phyloP scores from a whole-genome alignment of 2,888 invertebrate species.

The Stenotaenia linearis region DNA sequence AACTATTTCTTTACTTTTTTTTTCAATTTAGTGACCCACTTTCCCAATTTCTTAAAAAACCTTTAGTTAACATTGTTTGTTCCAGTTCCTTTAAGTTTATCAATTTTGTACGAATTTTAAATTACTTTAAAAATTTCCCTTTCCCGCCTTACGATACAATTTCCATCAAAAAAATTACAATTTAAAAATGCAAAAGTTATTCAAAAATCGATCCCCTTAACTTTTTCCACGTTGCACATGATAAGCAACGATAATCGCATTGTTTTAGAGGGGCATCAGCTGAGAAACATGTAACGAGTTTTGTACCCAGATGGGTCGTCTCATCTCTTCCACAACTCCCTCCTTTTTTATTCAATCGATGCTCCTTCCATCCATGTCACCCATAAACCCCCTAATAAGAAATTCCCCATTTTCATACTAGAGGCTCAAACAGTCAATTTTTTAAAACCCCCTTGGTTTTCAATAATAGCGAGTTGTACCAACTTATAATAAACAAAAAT shows the following conservation, averaged over 20 bases:
- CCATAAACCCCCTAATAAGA: neutral
- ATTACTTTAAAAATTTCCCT: too few relatives aligned
- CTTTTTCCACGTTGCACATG: neutral
- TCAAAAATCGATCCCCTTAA: neutral
- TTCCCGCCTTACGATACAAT: too few relatives aligned
- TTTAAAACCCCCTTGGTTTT: neutral
- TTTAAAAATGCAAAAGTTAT: neutral
- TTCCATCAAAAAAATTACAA: neutral
- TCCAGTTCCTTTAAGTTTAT: too few relatives aligned
- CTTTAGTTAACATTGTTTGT: too few relatives aligned
- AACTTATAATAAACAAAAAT: too few relatives aligned
- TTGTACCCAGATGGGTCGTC: constrained; percentile 12
- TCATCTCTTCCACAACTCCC: neutral
- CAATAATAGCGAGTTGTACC: too few relatives aligned
- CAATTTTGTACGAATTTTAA: too few relatives aligned
- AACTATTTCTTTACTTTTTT: neutral
- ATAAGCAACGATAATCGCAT: constrained; percentile 20
- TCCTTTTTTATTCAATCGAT: neutral
- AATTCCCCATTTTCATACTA: neutral
- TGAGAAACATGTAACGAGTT: constrained; percentile 7
- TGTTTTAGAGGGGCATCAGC: neutral
- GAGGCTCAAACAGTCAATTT: constrained; percentile 8
- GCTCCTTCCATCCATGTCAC: neutral
- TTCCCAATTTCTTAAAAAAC: neutral
- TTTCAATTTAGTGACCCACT: neutral